These are phyloP conservation scores for Drosophila melanosoma DNA, from an alignment of 2,888 invertebrate species.

Conservation along the genomic window DNA sequence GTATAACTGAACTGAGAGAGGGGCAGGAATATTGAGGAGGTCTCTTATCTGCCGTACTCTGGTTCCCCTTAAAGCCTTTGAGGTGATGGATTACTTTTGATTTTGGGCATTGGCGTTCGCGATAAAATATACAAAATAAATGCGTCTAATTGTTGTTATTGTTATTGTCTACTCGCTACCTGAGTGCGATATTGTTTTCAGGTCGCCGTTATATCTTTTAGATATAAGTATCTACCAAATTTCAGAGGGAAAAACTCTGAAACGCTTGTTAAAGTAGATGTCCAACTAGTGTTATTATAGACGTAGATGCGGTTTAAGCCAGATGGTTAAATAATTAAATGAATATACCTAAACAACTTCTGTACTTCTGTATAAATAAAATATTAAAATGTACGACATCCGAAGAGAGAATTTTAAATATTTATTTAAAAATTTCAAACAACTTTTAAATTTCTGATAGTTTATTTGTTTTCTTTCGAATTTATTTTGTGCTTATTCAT, in stretches of 20 bases:
- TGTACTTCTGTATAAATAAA: neutral
- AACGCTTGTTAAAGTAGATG: neutral
- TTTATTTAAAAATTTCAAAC: neutral
- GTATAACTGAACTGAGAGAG: conserved; percentile 44
- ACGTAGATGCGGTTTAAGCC: neutral
- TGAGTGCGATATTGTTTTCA: conserved; percentile 50
- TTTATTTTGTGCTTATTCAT: neutral
- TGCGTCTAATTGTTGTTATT: conserved; percentile 68
- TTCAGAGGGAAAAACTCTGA: neutral
- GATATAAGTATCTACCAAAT: conserved; percentile 31
- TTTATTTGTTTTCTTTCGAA: neutral
- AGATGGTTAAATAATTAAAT: neutral
- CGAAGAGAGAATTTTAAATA: neutral
- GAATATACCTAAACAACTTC: neutral
- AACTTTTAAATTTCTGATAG: too few species aligned
- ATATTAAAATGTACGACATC: neutral
- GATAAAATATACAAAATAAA: conserved; percentile 71
- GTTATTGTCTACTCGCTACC: conserved; percentile 52
- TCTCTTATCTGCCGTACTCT: conserved; percentile 67
- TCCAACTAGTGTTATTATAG: neutral
- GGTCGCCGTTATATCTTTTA: conserved; percentile 56
- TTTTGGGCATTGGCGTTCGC: conserved; percentile 71
- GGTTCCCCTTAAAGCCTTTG: conserved; percentile 72
- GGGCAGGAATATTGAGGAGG: conserved; percentile 19
- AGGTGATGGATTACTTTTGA: conserved; percentile 79